Conservation (phyloP, 2,113 vertebrate genomes). For the Limanda limanda region DNA sequence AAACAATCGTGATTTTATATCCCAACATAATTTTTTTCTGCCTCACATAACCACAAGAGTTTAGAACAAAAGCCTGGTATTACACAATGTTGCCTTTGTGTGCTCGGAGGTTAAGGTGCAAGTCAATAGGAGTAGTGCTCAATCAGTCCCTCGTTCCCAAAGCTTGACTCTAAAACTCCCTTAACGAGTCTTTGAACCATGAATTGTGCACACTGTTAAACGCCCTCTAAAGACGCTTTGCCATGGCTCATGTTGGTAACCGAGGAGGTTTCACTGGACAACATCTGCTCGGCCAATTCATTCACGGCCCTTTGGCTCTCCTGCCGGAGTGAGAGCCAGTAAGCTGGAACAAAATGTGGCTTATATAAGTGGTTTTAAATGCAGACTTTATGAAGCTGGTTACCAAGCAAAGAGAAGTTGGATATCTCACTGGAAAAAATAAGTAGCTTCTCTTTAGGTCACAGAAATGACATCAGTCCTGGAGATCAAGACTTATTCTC, state of each 20-base stretch:
- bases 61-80: background rate
- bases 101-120: background rate
- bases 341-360: conserved; percentile 52
- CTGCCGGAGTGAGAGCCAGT: conserved; percentile 17
- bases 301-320: conserved; percentile 37
- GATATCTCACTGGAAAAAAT: conserved; percentile 24
- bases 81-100: background rate
- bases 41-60: background rate
- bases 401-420: conserved; percentile 32
- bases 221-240: conserved; percentile 14
- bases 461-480: conserved; percentile 25
- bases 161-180: background rate
- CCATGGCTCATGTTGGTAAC: conserved; percentile 17
- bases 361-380: conserved; percentile 42
- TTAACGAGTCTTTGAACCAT: background rate
- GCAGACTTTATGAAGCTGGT: conserved; percentile 35
- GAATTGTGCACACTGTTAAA: conserved; percentile 3
- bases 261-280: conserved; percentile 32
- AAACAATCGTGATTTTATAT: background rate
- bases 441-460: conserved; percentile 1
- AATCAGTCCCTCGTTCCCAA: background rate
- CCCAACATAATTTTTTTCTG: no score
- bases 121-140: background rate
- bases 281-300: conserved; percentile 63
- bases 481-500: background rate